Percentiles rank a stretch among this genome's conserved stretches.
Conservation (phyloP, 1,140 invertebrate species). For the Choristoneura fumiferana region DNA sequence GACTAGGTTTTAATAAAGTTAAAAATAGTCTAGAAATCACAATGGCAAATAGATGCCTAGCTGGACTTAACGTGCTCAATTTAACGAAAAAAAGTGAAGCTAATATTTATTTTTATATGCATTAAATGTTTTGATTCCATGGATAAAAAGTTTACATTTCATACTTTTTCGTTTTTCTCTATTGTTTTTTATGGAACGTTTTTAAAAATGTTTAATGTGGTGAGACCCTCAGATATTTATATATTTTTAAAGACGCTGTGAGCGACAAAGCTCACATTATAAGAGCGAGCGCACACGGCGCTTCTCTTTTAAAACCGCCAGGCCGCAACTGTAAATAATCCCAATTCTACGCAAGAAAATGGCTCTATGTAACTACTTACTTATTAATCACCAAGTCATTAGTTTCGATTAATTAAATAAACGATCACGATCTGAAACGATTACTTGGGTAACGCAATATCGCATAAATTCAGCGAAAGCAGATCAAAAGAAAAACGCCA, state of each 20-base stretch:
- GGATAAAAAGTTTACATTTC: no score
- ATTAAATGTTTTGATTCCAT: no score
- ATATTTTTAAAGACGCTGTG: neutral
- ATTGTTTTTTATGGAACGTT: no score
- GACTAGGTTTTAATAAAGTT: no score
- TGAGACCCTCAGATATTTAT: neutral
- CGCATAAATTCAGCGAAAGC: neutral
- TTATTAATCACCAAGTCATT: no score
- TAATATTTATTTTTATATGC: no score
- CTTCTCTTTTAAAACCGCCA: constrained; percentile 29
- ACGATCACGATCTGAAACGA: neutral
- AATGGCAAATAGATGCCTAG: no score
- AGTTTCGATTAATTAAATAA: neutral
- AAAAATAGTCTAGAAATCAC: no score
- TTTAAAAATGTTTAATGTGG: no score
- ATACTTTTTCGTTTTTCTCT: no score
- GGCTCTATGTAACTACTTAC: neutral
- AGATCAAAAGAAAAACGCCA: constrained; percentile 11
- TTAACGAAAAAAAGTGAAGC: no score
- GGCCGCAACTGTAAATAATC: constrained; percentile 22
- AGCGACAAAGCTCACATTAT: neutral
- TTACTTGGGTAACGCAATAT: neutral
- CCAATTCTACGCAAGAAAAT: constrained; percentile 12
- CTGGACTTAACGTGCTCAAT: no score
- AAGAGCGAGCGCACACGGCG: constrained; percentile 34